phyloP scores from a whole-genome alignment of 2,888 invertebrate genomes.

The Muscina levida region DNA sequence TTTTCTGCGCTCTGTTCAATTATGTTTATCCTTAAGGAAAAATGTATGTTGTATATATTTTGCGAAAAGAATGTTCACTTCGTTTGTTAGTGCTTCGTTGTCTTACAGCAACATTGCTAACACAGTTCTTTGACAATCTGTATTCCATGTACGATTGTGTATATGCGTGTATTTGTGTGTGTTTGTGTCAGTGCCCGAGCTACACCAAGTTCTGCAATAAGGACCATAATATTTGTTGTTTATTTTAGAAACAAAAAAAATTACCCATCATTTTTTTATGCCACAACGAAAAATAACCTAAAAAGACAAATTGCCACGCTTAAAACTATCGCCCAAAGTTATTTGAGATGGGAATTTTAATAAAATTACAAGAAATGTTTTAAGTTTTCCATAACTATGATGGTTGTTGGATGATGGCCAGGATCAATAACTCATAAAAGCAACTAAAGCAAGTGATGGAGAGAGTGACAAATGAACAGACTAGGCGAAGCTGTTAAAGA shows the following conservation, averaged over 20 bases:
- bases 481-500: too few relatives aligned
- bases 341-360: slow-evolving; percentile 30
- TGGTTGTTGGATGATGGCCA: too few relatives aligned
- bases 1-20: slow-evolving; percentile 31
- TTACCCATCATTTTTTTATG: slow-evolving; percentile 3
- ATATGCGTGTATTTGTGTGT: too few relatives aligned
- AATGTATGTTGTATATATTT: slow-evolving; percentile 15
- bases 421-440: too few relatives aligned
- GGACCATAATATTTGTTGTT: slow-evolving; percentile 3
- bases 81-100: neutral
- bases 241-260: slow-evolving; percentile 17
- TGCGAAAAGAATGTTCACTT: neutral
- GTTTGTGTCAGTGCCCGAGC: too few relatives aligned
- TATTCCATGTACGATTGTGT: neutral
- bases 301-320: slow-evolving; percentile 23
- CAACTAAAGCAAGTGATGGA: too few relatives aligned
- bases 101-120: neutral
- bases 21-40: slow-evolving; percentile 53
- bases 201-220: neutral
- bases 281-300: neutral
- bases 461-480: too few relatives aligned
- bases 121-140: slow-evolving; percentile 10
- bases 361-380: slow-evolving; percentile 27
- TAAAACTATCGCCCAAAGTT: slow-evolving; percentile 11
- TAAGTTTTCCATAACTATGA: too few relatives aligned